Evolutionary conservation across 2,113 vertebrate species (phyloP).

Genomic region (Cheirogaleus medius): DNA sequence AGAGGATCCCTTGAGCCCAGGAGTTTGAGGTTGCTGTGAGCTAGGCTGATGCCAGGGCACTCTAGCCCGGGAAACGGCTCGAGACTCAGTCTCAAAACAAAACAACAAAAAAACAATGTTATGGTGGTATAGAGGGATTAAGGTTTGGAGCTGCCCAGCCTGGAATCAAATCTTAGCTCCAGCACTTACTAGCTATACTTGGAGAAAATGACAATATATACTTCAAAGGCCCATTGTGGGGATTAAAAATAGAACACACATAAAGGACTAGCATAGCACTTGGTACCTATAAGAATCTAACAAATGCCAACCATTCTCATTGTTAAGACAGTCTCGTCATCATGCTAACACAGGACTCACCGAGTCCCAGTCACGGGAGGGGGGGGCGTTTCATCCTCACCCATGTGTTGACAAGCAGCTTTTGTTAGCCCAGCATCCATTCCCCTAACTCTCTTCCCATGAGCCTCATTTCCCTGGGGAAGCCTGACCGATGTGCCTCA

Average conservation of each 20-base stretch:
- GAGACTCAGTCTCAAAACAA: too few species aligned
- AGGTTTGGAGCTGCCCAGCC: neutral
- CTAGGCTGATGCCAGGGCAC: too few species aligned
- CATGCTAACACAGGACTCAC: neutral
- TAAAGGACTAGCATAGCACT: neutral
- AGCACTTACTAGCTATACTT: neutral
- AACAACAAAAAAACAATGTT: neutral
- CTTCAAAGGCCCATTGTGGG: neutral
- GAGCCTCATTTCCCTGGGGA: neutral
- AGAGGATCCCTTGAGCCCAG: too few species aligned
- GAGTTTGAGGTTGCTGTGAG: too few species aligned
- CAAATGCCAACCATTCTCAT: neutral
- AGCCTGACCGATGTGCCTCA: neutral
- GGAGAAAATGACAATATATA: neutral
- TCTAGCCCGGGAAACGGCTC: too few species aligned
- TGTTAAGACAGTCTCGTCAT: neutral
- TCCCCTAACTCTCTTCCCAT: too few species aligned
- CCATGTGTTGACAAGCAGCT: neutral
- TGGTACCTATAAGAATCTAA: neutral
- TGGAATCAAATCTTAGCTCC: neutral
- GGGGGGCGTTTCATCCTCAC: neutral
- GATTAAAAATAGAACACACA: neutral
- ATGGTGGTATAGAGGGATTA: neutral
- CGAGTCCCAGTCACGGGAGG: neutral
- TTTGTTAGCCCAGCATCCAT: neutral